Evolutionary conservation across 1,140 invertebrate genomes (phyloP).

Genomic region (Babylonia areolata): DNA sequence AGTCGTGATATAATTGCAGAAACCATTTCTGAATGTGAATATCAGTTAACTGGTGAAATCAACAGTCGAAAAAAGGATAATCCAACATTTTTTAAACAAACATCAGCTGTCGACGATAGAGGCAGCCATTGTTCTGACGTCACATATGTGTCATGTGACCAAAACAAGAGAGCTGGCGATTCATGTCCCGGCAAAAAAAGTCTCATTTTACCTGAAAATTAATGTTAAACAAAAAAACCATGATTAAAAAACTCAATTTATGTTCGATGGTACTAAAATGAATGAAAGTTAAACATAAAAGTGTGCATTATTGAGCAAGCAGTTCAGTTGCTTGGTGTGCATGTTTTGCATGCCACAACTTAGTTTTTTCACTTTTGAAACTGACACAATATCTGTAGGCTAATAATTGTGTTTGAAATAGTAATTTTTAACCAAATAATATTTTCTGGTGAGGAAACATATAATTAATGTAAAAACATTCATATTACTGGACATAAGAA

Average conservation of each 20-base stretch:
- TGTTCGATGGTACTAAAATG: not conserved
- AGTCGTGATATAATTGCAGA: slow-evolving; percentile 84
- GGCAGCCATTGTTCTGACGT: slow-evolving; percentile 53
- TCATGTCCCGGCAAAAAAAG: not conserved
- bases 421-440: too few relatives aligned
- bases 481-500: not conserved
- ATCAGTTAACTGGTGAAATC: not conserved
- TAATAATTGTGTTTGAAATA: not conserved
- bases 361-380: slow-evolving; percentile 10
- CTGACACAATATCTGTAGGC: not conserved
- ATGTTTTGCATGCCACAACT: slow-evolving; percentile 25
- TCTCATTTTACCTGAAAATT: not conserved
- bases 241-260: not conserved
- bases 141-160: slow-evolving; percentile 49
- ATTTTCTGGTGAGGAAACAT: too few relatives aligned
- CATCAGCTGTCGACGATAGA: slow-evolving; percentile 23
- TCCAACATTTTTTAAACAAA: slow-evolving; percentile 34
- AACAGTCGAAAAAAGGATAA: slow-evolving; percentile 21
- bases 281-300: not conserved
- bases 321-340: not conserved
- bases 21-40: slow-evolving; percentile 78
- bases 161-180: slow-evolving; percentile 47
- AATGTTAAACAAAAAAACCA: not conserved
- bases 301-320: not conserved
- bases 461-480: not conserved